Base-by-base conservation (phyloP, 2,797 vertebrate genomes). In the Gobio occitaniae region DNA sequence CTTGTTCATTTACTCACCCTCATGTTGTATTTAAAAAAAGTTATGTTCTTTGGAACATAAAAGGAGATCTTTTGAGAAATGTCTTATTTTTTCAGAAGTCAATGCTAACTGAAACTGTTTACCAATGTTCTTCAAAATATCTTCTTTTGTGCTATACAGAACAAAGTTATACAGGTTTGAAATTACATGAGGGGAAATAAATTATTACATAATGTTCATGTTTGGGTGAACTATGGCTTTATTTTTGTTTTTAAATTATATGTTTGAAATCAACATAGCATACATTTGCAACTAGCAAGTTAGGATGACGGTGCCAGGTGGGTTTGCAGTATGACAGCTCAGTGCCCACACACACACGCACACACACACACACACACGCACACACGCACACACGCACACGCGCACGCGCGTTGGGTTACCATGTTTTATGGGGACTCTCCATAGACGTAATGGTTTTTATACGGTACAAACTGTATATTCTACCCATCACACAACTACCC, bases 281-380 rank as follows among this genome's bases (percentile, higher is more conserved):
- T 3, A 13, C 1, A 9, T 56, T 59, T 56, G 32, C 66, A 87
- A 84, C 80, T 86, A 86, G 84, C 84, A 85, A 82, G 87, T 87
- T 81, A 93, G 93, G 93, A 91, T 93, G 88, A 88, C 85, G 90
- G 91, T 94, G 91, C 91, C 93, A 94, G 94, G 93, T 94, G 93
- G 93, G 93, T 92, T 91, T 92, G 86, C 89, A 89, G 88, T 86
- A 92, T 83, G 75, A 85, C 38, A 29, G 54, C 54, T 71, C 44
- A 52, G 83, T 71, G 56, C 12, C 12, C 36, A 74, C 29, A 90
- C 85, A 74, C 59, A 84, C 83, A 85, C 86, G 90, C 86, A 90
- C 89, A 91, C 84, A 74, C 29, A 90, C 85, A 74, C 59, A 84
- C 83, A 85, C 36, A 74, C 29, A 90, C 85, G 66, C 59, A 84